Base-by-base conservation (phyloP, 2,888 invertebrate species). In the Volucella inflata region DNA sequence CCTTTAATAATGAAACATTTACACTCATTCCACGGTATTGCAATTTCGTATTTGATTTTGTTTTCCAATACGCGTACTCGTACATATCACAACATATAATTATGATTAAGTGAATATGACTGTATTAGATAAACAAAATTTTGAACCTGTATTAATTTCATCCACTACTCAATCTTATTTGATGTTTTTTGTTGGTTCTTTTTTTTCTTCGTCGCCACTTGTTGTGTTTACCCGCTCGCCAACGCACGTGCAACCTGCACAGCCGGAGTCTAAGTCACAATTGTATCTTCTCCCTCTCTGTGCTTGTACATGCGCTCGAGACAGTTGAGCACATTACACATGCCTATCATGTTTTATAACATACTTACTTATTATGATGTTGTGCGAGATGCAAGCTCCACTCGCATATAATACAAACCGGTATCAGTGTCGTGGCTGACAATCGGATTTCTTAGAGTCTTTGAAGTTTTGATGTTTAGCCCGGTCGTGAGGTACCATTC, bases 171-270 rank as follows among this genome's bases (percentile, higher is more conserved):
- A 21, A 2, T 21, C 30, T 30, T 30, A 30, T 36, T 53, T 30
- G n/a, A 1, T 8, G 30, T 11, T n/a, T n/a, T 53, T 12, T 12
- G n/a, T 53, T 53, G 12, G 11, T 36, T 30, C 21, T 53, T 36
- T 6, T 36, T 36, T 53, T 36, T 6, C n/a, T 36, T 53, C 53
- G 53, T 53, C 53, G 53, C 53, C 30, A 53, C 30, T 53, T 53
- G 53, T 36, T 6, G 11, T 53, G 11, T 30, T 53, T n/a, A 36
- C 55, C 36, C 36, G 36, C 55, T 36, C 55, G 30, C 55, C 55
- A 55, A 55, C 55, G 36, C 55, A n/a, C 36, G 55, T 36, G 36
- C 55, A 55, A 55, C 36, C 12, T 55, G 36, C 36, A 55, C 55
- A 36, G 2, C 12, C 16, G 4, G 51, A 36, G 36, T 55, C 36